Conservation (phyloP, 2,888 invertebrate genomes). For the Galerucella calmariensis region DNA sequence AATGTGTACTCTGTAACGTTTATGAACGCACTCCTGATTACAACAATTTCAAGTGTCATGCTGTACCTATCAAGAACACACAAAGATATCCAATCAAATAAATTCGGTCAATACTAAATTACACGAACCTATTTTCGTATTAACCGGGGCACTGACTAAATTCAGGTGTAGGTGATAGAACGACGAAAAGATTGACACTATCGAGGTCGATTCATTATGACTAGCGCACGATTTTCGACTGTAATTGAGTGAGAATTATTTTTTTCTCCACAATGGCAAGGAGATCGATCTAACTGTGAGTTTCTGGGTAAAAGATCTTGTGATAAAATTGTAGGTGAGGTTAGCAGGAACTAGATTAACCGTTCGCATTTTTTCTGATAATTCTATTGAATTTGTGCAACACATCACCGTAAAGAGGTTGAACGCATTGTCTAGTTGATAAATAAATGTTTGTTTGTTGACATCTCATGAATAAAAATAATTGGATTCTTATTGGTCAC, state of each 20-base stretch:
- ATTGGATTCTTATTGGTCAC: neutral
- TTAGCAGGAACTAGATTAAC: slow-evolving; percentile 28
- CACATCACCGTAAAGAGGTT: slow-evolving; percentile 21
- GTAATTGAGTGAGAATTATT: slow-evolving; percentile 42
- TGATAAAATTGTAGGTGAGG: slow-evolving; percentile 37
- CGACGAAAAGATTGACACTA: slow-evolving; percentile 39
- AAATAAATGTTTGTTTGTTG: neutral
- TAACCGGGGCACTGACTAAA: slow-evolving; percentile 21
- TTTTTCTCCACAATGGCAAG: slow-evolving; percentile 31
- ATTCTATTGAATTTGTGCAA: slow-evolving; percentile 25
- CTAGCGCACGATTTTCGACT: slow-evolving; percentile 41
- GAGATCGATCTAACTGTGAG: slow-evolving; percentile 35
- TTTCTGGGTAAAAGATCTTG: slow-evolving; percentile 37
- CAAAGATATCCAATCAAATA: neutral
- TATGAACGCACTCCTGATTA: no score
- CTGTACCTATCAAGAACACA: neutral
- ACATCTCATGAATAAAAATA: neutral
- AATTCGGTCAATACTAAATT: neutral
- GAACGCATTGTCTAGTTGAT: neutral
- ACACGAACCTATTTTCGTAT: slow-evolving; percentile 1
- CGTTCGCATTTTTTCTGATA: slow-evolving; percentile 20
- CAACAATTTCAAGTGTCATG: no score
- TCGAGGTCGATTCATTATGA: slow-evolving; percentile 46
- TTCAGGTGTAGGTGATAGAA: slow-evolving; percentile 25
- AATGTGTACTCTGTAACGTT: no score